phyloP scores from a whole-genome alignment of 2,888 invertebrate species.

The Aphodius sticticus region DNA sequence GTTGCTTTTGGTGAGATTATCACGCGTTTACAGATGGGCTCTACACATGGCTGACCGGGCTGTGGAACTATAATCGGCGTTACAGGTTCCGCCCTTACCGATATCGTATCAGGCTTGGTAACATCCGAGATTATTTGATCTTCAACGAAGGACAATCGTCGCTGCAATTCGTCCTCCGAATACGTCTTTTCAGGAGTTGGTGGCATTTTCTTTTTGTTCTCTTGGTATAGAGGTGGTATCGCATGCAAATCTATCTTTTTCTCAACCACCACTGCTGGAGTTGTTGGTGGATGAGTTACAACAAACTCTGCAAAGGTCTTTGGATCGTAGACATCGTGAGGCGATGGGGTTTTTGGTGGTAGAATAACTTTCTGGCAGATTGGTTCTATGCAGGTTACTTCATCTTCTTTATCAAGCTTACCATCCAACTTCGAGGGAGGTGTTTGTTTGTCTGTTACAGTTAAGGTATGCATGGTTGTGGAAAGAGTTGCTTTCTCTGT shows the following conservation, averaged over 20 bases:
- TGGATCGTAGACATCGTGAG: background rate
- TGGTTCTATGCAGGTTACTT: constrained; percentile 46
- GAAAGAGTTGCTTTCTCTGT: background rate
- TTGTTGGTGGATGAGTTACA: background rate
- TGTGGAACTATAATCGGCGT: constrained; percentile 19
- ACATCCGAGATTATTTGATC: constrained; percentile 30
- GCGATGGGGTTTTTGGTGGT: constrained; percentile 28
- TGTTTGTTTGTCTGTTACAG: background rate
- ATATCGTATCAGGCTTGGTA: background rate
- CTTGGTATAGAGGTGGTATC: background rate
- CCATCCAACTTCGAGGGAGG: background rate
- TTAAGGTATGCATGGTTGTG: background rate
- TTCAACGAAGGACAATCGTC: constrained; percentile 34
- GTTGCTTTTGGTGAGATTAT: constrained; percentile 37
- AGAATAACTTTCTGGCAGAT: constrained; percentile 50
- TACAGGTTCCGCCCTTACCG: constrained; percentile 10
- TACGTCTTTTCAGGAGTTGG: constrained; percentile 15
- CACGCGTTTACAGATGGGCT: constrained; percentile 52
- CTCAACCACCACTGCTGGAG: background rate
- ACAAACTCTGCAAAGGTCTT: background rate
- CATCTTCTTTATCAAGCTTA: background rate
- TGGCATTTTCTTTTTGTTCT: background rate
- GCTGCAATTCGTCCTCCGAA: constrained; percentile 32
- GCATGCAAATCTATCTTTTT: background rate
- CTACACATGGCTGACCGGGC: constrained; percentile 42